phyloP scores from a whole-genome alignment of 2,888 invertebrate genomes.

The Tuberolachnus salignus region DNA sequence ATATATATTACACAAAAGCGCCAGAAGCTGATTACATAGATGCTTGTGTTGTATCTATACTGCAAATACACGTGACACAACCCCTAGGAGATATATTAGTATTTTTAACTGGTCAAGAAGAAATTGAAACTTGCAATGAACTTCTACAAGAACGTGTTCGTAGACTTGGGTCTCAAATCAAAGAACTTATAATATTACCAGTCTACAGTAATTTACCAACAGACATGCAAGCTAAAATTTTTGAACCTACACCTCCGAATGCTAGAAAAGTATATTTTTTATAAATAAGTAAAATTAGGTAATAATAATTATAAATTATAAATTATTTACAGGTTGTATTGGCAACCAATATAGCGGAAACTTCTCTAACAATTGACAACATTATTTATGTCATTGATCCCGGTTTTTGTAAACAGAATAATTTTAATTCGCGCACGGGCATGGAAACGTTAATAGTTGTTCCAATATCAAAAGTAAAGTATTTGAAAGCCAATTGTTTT shows the following conservation, averaged over 20 bases:
- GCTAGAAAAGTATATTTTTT: conserved; percentile 76
- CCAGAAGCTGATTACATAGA: conserved; percentile 99
- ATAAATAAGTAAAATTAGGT: background rate
- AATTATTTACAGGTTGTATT: conserved; percentile 73
- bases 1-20: conserved; percentile 98
- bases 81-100: conserved; percentile 94
- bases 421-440: conserved; percentile 95
- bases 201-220: conserved; percentile 98
- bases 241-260: conserved; percentile 95
- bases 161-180: conserved; percentile 89
- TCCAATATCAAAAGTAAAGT: conserved; percentile 85
- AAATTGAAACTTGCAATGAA: conserved; percentile 86
- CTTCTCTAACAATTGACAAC: conserved; percentile 97
- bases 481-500: background rate
- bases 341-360: conserved; percentile 99
- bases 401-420: conserved; percentile 99
- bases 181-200: conserved; percentile 89
- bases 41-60: conserved; percentile 93
- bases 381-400: conserved; percentile 99
- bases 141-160: conserved; percentile 88
- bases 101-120: conserved; percentile 80
- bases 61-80: conserved; percentile 98
- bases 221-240: conserved; percentile 99
- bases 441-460: conserved; percentile 98
- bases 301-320: background rate